phyloP scores from a whole-genome alignment of 2,888 invertebrate genomes.

The Synanthedon tipuliformis region DNA sequence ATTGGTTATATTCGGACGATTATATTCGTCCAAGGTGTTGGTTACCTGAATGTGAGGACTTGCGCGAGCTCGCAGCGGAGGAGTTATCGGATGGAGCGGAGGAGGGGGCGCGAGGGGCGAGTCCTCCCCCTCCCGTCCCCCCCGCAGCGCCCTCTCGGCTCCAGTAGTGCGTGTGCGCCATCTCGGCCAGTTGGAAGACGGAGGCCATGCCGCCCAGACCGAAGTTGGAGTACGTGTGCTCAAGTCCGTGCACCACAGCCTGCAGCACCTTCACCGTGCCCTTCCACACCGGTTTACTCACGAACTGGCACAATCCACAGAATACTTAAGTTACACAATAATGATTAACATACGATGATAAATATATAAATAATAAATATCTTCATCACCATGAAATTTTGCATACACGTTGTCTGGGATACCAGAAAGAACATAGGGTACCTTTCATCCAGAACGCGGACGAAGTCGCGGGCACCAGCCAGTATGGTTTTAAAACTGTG shows the following conservation, averaged over 20 bases:
- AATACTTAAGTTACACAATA: not conserved
- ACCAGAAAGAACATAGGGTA: no score
- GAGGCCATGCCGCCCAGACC: slow-evolving; percentile 98
- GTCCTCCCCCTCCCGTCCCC: slow-evolving; percentile 67
- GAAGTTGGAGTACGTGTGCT: slow-evolving; percentile 91
- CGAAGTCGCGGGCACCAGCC: no score
- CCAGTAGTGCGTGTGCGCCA: slow-evolving; percentile 99
- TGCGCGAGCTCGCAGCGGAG: slow-evolving; percentile 71
- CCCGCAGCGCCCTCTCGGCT: slow-evolving; percentile 81
- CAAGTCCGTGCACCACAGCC: slow-evolving; percentile 90
- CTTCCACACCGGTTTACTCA: slow-evolving; percentile 93
- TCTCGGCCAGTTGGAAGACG: slow-evolving; percentile 96
- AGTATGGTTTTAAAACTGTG: not conserved
- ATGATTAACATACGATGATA: no score
- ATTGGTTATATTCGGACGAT: no score
- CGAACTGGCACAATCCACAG: slow-evolving; percentile 71
- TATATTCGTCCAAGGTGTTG: not conserved
- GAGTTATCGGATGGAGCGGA: slow-evolving; percentile 42
- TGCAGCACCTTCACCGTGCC: slow-evolving; percentile 94
- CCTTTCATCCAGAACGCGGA: no score
- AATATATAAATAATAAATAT: no score
- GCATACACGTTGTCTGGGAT: no score
- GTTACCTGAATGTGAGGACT: slow-evolving; percentile 75
- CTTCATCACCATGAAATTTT: no score
- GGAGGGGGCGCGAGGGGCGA: slow-evolving; percentile 36